Evolutionary conservation across 2,888 invertebrate species (phyloP).

Genomic region (Caenorhabditis macrosperma): DNA sequence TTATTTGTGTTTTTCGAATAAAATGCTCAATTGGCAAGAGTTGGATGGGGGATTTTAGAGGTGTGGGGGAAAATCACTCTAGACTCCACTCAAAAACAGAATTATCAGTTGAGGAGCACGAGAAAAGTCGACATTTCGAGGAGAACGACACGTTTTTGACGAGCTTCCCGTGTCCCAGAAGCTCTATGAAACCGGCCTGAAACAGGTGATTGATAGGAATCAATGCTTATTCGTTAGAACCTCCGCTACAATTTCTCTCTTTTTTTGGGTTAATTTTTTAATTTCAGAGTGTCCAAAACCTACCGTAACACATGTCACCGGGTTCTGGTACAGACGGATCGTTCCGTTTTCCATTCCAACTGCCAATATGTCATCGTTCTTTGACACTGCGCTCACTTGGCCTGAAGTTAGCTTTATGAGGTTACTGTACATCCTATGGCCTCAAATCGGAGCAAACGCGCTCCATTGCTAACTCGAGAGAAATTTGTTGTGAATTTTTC

Average conservation of each 20-base stretch:
- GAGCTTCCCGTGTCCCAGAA: slow-evolving; percentile 51
- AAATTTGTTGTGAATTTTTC: no score
- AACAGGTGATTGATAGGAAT: background rate
- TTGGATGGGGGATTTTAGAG: no score
- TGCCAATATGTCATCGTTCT: slow-evolving; percentile 41
- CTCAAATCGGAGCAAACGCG: no score
- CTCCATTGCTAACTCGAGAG: no score
- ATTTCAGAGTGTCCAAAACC: background rate
- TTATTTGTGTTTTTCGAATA: no score
- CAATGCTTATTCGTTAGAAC: no score
- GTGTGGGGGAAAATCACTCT: slow-evolving; percentile 9
- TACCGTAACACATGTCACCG: slow-evolving; percentile 59
- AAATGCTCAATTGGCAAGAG: no score
- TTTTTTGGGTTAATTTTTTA: no score
- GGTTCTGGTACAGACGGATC: slow-evolving; percentile 58
- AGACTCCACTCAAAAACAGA: slow-evolving; percentile 56
- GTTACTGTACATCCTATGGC: background rate
- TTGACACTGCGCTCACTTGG: slow-evolving; percentile 35
- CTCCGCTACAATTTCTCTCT: no score
- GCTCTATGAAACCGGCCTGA: slow-evolving; percentile 60
- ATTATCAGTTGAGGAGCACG: slow-evolving; percentile 50
- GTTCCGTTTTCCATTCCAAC: slow-evolving; percentile 63
- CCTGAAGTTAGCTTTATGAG: slow-evolving; percentile 2
- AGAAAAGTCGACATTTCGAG: slow-evolving; percentile 22
- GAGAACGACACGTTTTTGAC: slow-evolving; percentile 28